Evolutionary conservation across 2,797 vertebrate species (phyloP).

Genomic region (Manis javanica): DNA sequence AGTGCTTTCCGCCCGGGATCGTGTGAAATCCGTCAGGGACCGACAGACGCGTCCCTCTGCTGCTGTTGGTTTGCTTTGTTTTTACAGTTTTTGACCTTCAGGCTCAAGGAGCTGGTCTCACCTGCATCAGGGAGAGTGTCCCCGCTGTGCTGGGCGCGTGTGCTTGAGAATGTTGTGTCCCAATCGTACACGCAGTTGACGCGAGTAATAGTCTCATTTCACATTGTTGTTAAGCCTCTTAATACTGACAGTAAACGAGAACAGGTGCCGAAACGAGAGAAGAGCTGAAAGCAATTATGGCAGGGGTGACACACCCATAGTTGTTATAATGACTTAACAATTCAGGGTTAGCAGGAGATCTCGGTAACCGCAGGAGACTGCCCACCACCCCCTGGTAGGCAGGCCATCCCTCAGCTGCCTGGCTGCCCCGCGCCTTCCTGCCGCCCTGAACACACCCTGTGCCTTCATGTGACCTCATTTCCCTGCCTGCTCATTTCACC

Average conservation of each 20-base stretch:
- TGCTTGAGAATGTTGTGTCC: slow-evolving; percentile 8
- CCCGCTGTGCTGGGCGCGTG: background rate
- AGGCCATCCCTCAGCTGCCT: background rate
- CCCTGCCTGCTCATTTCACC: background rate
- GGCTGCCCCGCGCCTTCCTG: background rate
- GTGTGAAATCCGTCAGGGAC: background rate
- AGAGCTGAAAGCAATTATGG: slow-evolving; percentile 47
- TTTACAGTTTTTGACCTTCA: background rate
- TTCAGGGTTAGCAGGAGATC: slow-evolving; percentile 65
- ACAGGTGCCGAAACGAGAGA: slow-evolving; percentile 45
- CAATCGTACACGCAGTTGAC: slow-evolving; percentile 9
- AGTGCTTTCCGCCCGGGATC: slow-evolving; percentile 4
- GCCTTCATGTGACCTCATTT: background rate
- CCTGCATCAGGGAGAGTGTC: background rate
- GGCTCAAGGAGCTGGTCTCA: background rate
- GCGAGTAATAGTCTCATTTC: slow-evolving; percentile 52
- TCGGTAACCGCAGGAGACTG: slow-evolving; percentile 1
- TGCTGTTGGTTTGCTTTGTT: background rate
- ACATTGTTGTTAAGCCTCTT: slow-evolving; percentile 41
- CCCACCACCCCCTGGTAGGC: background rate
- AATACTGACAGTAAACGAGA: slow-evolving; percentile 51
- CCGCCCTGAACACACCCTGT: background rate
- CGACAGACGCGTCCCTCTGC: background rate
- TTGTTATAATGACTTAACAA: slow-evolving; percentile 63
- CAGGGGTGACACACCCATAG: slow-evolving; percentile 48